Evolutionary conservation across 2,888 invertebrate genomes (phyloP), one percentile per base, ranked within the genome.

Genomic region (Endomychus coccineus): DNA sequence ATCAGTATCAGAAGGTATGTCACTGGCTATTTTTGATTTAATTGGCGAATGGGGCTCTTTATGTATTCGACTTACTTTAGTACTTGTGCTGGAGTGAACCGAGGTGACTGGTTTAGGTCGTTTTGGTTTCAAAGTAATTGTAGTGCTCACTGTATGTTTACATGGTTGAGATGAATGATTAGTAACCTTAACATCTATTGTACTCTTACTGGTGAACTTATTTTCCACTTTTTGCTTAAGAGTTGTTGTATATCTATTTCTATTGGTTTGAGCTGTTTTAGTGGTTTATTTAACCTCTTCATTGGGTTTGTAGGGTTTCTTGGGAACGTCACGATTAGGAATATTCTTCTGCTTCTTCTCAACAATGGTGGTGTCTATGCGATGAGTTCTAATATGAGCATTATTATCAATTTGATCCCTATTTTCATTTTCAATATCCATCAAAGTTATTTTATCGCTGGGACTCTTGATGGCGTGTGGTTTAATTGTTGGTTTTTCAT

Each of bases 91-190:
- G n/a, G n/a, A n/a, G n/a, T n/a, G n/a, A n/a, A n/a, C n/a, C n/a
- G n/a, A n/a, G 29, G 34, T 24, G 11, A 32, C 36, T 16, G 40
- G 46, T 22, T 37, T 34, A 16, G 39, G 31, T 13, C 46, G 37
- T 43, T 52, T 46, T 12, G 43, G 33, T 22, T 52, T 56, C 1
- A 56, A 49, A 34, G 48, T 47, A 5, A 57, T 49, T 10, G 49
- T 56, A 21, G 57, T 57, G 10, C 58, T 54, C 10, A 58, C 57
- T 2, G 54, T 45, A 27, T 13, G 29, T 36, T n/a, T n/a, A n/a
- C 16, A 28, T 41, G 7, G 34, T 28, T 17, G 29, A 36, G 5
- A 24, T 9, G 28, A 25, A 13, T 37, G 42, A 17, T 33, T 34
- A n/a, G 17, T 21, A 19, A 33, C 28, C 16, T 32, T 31, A 7